Conservation (phyloP, 2,113 vertebrate species). For the Sarotherodon lohbergeri region DNA sequence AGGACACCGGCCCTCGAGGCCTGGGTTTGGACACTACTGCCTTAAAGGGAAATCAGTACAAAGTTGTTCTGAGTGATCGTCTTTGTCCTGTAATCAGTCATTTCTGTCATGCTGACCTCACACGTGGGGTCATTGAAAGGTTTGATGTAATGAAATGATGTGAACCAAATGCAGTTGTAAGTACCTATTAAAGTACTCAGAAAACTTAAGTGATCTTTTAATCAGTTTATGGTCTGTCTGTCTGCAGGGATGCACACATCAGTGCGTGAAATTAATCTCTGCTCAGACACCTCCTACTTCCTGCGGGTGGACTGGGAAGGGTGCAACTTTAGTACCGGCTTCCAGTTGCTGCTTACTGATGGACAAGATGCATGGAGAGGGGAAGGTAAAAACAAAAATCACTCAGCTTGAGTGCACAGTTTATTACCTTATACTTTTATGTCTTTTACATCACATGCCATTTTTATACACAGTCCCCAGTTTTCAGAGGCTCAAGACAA, state of each 20-base stretch:
- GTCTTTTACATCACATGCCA: neutral
- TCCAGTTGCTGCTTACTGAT: conserved; percentile 80
- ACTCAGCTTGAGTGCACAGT: neutral
- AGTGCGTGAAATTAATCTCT: conserved; percentile 73
- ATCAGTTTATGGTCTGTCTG: neutral
- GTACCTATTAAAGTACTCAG: neutral
- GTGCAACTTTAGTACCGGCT: conserved; percentile 76
- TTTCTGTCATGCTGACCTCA: neutral
- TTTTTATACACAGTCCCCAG: neutral
- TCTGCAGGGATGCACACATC: conserved; percentile 75
- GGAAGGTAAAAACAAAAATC: conserved; percentile 73
- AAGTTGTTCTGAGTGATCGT: neutral
- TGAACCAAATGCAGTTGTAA: neutral
- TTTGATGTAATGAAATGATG: neutral
- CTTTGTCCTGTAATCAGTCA: neutral
- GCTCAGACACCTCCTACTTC: conserved; percentile 79
- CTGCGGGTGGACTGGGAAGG: conserved; percentile 80
- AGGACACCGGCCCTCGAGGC: neutral
- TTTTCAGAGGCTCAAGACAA: neutral
- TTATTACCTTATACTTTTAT: neutral
- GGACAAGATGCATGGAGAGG: conserved; percentile 84
- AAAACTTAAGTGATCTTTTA: neutral
- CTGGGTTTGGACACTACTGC: neutral
- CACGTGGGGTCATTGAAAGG: neutral
- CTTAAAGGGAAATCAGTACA: neutral